These are phyloP conservation scores for Campylomormyrus numenius DNA, from an alignment of 2,113 vertebrate species.

Conservation along the genomic window DNA sequence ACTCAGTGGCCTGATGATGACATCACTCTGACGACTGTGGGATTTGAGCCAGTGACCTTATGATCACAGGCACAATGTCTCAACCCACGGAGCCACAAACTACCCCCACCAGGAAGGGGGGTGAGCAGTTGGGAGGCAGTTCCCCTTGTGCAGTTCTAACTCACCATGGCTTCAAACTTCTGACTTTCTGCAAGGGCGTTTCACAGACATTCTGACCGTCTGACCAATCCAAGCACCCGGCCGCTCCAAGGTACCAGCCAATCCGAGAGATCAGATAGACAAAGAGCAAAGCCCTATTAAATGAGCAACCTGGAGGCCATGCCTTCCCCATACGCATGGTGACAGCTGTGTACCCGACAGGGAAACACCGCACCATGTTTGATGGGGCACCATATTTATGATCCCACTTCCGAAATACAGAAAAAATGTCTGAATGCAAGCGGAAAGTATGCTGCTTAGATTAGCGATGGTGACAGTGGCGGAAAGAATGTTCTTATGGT, in stretches of 20 bases:
- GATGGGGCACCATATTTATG: constrained; percentile 4
- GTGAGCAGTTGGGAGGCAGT: background rate
- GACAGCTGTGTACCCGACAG: background rate
- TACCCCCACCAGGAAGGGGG: background rate
- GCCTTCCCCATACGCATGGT: background rate
- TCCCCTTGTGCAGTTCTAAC: background rate
- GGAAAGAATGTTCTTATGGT: background rate
- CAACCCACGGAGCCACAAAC: background rate
- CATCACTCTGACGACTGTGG: background rate
- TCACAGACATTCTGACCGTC: background rate
- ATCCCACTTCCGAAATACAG: background rate
- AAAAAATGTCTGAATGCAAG: background rate
- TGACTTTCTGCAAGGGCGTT: background rate
- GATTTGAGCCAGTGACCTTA: background rate
- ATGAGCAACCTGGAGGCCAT: background rate
- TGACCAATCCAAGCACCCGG: background rate
- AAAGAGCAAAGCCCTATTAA: background rate
- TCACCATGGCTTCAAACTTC: background rate
- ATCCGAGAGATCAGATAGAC: background rate
- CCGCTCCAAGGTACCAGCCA: background rate
- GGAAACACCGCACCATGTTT: background rate
- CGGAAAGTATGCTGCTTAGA: background rate
- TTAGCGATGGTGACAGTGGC: background rate
- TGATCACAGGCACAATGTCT: background rate
- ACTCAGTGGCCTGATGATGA: background rate